Base-by-base conservation (phyloP, 2,113 vertebrate genomes). In the Octodon degus region DNA sequence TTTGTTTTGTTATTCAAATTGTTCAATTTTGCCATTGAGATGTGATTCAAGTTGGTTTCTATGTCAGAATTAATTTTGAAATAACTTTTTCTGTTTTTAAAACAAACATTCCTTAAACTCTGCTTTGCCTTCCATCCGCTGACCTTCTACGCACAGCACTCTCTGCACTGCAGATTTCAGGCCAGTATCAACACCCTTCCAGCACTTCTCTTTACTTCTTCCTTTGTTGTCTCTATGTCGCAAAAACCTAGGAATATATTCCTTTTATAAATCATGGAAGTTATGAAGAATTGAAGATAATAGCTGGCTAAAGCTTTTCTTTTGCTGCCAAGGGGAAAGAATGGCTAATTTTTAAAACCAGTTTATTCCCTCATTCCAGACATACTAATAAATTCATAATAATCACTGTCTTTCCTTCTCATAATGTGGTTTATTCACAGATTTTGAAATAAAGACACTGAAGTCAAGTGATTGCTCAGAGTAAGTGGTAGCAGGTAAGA, bases 1-100 rank as follows among this genome's bases (percentile, higher is more conserved):
- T 58, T 91, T n/a, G 80, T 91, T 86, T 89, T 60, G 6, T 90
- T 80, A 70, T 11, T 93, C 25, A 81, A 37, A 90, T 58, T 74
- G 55, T 74, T 22, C 63, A 47, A 3, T 12, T 68, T 94, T 93
- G 40, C 19, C 70, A 77, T 27, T 58, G 72, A 53, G 43, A 82
- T 0, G 43, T 77, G 60, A 85, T 95, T 95, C 37, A 76, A 58
- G 40, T 86, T 91, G 24, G 5, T 16, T 58, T 40, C 6, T 84
- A 67, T 60, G 67, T 37, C 68, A 81, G 68, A 92, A 92, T 13
- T 37, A 89, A 95, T 60, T 95, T 91, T 77, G 22, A 77, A 77
- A 82, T 90, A 82, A 85, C 65, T 72, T 93, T 27, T 32, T 88
- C 50, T 63, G 4, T 40, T 60, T 94, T 90, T 62, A 68, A 63